phyloP scores from a whole-genome alignment of 2,113 vertebrate genomes.

The Triplophysa dalaica region DNA sequence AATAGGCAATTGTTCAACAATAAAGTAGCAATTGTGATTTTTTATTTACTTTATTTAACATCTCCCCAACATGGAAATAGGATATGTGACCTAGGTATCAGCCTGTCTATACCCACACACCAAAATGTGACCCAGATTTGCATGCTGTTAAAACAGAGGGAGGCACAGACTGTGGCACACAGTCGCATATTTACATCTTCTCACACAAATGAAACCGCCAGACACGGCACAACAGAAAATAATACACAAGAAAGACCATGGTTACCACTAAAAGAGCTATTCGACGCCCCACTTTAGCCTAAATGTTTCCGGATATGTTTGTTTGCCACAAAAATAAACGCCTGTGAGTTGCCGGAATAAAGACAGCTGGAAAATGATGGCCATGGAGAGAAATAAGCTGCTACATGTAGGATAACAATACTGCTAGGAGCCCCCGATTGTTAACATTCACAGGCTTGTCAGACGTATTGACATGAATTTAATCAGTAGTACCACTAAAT shows the following conservation, averaged over 20 bases:
- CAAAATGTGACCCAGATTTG: constrained; percentile 61
- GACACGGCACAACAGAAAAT: constrained; percentile 59
- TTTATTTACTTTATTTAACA: not conserved
- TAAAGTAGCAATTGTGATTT: not conserved
- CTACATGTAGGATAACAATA: not conserved
- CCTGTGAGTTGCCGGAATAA: not conserved
- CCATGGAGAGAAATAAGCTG: not conserved
- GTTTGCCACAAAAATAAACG: constrained; percentile 33
- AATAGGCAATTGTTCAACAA: not conserved
- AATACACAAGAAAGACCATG: constrained; percentile 69
- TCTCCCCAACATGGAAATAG: constrained; percentile 8
- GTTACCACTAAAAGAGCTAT: constrained; percentile 74
- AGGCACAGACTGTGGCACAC: constrained; percentile 57
- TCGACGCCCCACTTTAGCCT: constrained; percentile 51
- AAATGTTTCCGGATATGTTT: constrained; percentile 29
- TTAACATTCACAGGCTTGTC: not conserved
- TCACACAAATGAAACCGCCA: constrained; percentile 72
- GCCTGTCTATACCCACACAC: constrained; percentile 60
- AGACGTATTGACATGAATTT: not conserved
- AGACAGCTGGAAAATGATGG: not conserved
- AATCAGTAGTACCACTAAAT: not conserved
- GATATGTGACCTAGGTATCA: constrained; percentile 7
- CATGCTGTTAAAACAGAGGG: constrained; percentile 70
- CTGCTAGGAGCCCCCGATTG: not conserved
- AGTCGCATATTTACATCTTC: constrained; percentile 73